Percentiles rank a stretch among this genome's conserved stretches.
phyloP scores from a whole-genome alignment of 2,888 invertebrate genomes.

The Trypoxylon attenuatum region DNA sequence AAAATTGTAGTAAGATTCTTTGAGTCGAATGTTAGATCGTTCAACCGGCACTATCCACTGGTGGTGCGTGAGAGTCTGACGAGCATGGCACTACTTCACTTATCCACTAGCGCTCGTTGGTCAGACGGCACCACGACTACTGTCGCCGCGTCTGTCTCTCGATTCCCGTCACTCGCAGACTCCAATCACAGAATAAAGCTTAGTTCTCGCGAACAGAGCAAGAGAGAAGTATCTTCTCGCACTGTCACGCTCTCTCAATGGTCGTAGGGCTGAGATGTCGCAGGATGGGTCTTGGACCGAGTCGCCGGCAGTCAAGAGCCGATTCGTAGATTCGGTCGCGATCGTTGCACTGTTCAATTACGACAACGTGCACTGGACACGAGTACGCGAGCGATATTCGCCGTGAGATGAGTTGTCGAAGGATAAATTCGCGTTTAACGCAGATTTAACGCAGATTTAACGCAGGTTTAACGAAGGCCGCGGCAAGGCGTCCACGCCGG shows the following conservation, averaged over 20 bases:
- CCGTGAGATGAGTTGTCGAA: slow-evolving; percentile 21
- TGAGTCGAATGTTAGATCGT: neutral
- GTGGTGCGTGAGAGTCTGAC: slow-evolving; percentile 19
- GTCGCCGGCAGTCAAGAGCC: no score
- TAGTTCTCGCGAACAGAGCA: neutral
- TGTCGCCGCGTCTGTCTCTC: no score
- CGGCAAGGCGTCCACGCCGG: slow-evolving; percentile 65
- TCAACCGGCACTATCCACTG: slow-evolving; percentile 6
- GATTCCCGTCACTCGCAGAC: no score
- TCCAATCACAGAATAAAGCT: no score
- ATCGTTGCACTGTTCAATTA: no score
- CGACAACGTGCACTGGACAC: no score
- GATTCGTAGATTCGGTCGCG: no score
- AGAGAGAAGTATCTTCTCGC: no score
- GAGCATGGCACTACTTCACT: slow-evolving; percentile 43
- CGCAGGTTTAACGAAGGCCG: slow-evolving; percentile 56
- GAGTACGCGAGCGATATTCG: neutral
- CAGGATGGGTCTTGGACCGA: no score
- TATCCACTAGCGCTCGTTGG: slow-evolving; percentile 6
- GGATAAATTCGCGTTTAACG: slow-evolving; percentile 55
- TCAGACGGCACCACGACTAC: slow-evolving; percentile 5
- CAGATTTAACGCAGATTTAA: slow-evolving; percentile 55
- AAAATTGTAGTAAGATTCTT: neutral
- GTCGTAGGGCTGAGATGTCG: no score
- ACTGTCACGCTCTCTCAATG: no score